Conservation (phyloP, 1,140 invertebrate species). For the Hypsibius dujardini region DNA sequence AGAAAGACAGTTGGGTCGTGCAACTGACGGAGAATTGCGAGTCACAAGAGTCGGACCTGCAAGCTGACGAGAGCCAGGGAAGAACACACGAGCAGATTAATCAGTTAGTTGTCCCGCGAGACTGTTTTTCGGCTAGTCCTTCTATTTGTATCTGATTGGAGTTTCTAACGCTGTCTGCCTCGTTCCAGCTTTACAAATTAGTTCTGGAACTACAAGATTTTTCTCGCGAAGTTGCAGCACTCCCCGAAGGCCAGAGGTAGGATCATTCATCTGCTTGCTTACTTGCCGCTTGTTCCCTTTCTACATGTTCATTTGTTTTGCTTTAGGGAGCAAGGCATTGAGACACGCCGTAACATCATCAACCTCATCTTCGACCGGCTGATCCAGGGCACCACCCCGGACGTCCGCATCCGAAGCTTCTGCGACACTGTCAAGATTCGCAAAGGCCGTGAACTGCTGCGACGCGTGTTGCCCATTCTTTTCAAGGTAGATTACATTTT, state of each 20-base stretch:
- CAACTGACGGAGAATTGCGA: too few species aligned
- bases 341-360: background rate
- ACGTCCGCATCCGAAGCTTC: conserved; percentile 4
- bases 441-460: background rate
- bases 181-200: background rate
- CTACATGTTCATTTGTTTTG: too few species aligned
- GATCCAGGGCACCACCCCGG: background rate
- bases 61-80: too few species aligned
- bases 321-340: background rate
- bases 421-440: conserved; percentile 5
- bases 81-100: too few species aligned
- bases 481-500: background rate
- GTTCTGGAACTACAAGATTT: conserved; percentile 10
- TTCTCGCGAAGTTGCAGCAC: background rate
- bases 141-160: background rate
- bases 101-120: too few species aligned
- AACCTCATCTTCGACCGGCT: background rate
- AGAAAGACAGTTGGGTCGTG: too few species aligned
- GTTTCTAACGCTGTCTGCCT: background rate
- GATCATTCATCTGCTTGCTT: too few species aligned
- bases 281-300: too few species aligned
- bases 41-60: too few species aligned
- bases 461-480: background rate
- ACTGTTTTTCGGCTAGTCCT: too few species aligned
- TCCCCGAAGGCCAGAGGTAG: background rate